phyloP scores from a whole-genome alignment of 2,113 vertebrate species.

The Stegastes partitus region DNA sequence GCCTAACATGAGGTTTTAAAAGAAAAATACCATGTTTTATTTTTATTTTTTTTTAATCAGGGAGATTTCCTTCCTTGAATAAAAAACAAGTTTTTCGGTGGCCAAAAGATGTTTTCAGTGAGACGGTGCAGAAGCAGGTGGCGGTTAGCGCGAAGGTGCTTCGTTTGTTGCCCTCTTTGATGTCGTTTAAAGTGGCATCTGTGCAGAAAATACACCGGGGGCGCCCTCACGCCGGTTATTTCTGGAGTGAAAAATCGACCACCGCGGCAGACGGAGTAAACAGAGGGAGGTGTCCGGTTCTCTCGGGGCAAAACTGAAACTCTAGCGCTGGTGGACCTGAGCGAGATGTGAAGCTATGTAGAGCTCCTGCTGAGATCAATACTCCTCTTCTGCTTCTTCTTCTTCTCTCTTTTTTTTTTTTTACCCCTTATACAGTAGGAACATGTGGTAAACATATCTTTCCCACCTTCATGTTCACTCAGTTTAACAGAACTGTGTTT shows the following conservation, averaged over 20 bases:
- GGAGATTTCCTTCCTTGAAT: slow-evolving; percentile 2
- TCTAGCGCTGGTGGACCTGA: slow-evolving; percentile 13
- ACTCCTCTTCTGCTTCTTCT: slow-evolving; percentile 6
- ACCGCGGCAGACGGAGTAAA: slow-evolving; percentile 35
- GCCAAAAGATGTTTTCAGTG: slow-evolving; percentile 19
- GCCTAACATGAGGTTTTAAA: slow-evolving; percentile 32
- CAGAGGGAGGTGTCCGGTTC: slow-evolving; percentile 60
- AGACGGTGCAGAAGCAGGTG: slow-evolving; percentile 48
- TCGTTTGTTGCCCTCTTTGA: slow-evolving; percentile 64
- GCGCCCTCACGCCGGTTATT: slow-evolving; percentile 64
- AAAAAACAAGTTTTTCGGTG: slow-evolving; percentile 36
- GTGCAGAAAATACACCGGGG: slow-evolving; percentile 64
- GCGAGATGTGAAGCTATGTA: slow-evolving; percentile 25
- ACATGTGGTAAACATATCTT: slow-evolving; percentile 46
- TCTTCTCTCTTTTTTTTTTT: not conserved
- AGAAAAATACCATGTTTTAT: no score
- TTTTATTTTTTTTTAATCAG: not conserved
- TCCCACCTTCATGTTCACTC: not conserved
- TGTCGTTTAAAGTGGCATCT: slow-evolving; percentile 66
- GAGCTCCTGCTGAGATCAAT: slow-evolving; percentile 65
- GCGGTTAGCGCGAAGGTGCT: slow-evolving; percentile 11
- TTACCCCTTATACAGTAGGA: slow-evolving; percentile 3
- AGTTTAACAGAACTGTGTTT: not conserved
- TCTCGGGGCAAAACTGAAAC: slow-evolving; percentile 75
- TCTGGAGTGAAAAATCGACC: slow-evolving; percentile 75